phyloP scores from a whole-genome alignment of 2,888 invertebrate species.

The Syritta pipiens region DNA sequence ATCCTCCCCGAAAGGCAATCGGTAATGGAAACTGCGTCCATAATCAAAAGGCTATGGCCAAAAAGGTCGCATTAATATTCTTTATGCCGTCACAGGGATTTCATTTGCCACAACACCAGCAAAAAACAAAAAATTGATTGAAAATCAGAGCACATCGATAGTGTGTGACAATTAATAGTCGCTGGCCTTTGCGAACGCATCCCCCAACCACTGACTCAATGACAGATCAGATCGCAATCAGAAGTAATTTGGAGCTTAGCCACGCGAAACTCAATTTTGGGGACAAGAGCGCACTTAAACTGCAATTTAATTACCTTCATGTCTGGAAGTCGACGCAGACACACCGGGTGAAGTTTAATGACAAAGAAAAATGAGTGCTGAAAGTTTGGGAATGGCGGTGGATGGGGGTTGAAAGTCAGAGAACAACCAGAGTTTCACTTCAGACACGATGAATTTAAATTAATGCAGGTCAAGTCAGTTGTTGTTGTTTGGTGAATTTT shows the following conservation, averaged over 20 bases:
- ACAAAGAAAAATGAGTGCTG: slow-evolving; percentile 44
- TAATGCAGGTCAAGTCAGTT: background rate
- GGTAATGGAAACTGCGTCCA: too few relatives aligned
- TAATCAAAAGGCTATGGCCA: background rate
- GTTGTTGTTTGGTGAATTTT: background rate
- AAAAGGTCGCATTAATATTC: background rate
- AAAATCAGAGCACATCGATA: too few relatives aligned
- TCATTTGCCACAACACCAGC: too few relatives aligned
- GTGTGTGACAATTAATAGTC: too few relatives aligned
- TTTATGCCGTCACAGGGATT: too few relatives aligned
- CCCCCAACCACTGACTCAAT: too few relatives aligned
- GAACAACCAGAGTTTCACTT: slow-evolving; percentile 19
- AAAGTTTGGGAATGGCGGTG: slow-evolving; percentile 14
- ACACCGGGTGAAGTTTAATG: slow-evolving; percentile 36
- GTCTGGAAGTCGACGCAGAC: background rate
- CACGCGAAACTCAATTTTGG: slow-evolving; percentile 1
- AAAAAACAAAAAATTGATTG: too few relatives aligned
- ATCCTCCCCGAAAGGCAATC: background rate
- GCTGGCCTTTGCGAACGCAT: too few relatives aligned
- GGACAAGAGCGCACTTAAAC: background rate
- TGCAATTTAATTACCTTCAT: background rate
- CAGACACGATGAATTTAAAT: background rate
- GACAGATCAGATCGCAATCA: too few relatives aligned
- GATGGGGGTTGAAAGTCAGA: slow-evolving; percentile 23
- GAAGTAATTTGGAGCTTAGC: too few relatives aligned